These are phyloP conservation scores for Tenodera sinensis DNA, from an alignment of 2,888 invertebrate species.

Conservation along the genomic window DNA sequence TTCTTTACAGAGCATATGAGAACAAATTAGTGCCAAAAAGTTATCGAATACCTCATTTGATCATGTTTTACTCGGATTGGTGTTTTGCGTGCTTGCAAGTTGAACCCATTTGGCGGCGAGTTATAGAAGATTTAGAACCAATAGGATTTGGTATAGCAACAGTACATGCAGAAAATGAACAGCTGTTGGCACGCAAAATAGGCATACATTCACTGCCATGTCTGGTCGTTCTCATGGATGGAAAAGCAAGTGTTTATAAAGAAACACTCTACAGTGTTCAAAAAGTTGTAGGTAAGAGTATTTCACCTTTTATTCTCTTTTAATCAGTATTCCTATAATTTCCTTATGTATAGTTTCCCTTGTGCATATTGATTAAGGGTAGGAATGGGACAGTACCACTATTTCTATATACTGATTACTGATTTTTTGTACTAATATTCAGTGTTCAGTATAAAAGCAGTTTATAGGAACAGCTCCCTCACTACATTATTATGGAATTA, in stretches of 20 bases:
- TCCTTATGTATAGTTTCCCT: no score
- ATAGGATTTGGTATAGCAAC: slow-evolving; percentile 78
- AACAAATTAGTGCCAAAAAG: slow-evolving; percentile 83
- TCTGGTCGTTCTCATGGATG: slow-evolving; percentile 75
- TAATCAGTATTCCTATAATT: no score
- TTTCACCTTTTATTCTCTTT: no score
- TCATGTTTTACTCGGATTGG: slow-evolving; percentile 92
- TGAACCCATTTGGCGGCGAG: slow-evolving; percentile 79
- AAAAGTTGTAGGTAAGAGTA: slow-evolving; percentile 68
- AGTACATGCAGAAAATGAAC: slow-evolving; percentile 81
- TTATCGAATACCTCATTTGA: slow-evolving; percentile 72
- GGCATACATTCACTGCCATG: slow-evolving; percentile 80
- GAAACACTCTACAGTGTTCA: slow-evolving; percentile 75
- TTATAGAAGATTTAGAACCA: slow-evolving; percentile 83
- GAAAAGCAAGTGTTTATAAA: slow-evolving; percentile 79
- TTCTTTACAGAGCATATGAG: slow-evolving; percentile 71
- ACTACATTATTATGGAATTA: no score
- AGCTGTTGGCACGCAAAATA: slow-evolving; percentile 69
- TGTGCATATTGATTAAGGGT: no score
- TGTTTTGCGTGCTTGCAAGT: slow-evolving; percentile 88
- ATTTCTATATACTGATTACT: no score
- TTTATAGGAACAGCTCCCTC: no score
- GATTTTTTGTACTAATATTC: no score
- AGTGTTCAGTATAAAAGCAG: no score
- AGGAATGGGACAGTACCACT: no score